A percentile compares a stretch with the other conserved stretches of the same genome.
Conservation (phyloP, 2,888 invertebrate species). For the Pseudococcus jackbeardsleyi region DNA sequence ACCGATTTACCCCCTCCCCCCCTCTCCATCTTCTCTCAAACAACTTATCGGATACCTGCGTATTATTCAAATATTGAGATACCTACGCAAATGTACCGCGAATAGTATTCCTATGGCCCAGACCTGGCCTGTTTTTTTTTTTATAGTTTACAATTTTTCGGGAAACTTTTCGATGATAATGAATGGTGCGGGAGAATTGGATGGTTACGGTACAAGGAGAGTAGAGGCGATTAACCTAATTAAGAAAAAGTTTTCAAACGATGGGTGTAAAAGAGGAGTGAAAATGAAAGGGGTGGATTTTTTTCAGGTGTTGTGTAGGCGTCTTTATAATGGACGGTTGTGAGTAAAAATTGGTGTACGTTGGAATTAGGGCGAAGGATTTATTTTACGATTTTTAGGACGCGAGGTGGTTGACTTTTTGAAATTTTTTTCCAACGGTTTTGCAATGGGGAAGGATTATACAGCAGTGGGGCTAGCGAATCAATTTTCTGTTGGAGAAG, state of each 20-base stretch:
- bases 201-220: neutral
- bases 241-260: neutral
- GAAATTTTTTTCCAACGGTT: no score
- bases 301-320: neutral
- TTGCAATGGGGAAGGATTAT: no score
- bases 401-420: no score
- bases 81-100: neutral
- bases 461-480: no score
- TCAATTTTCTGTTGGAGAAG: no score
- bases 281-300: neutral
- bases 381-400: no score
- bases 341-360: neutral
- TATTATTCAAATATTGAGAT: slow-evolving; percentile 39
- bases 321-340: neutral
- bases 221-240: neutral
- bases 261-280: neutral
- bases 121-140: neutral
- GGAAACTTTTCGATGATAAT: neutral
- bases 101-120: neutral
- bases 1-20: neutral
- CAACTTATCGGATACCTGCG: neutral
- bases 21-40: neutral
- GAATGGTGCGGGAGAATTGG: neutral
- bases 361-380: no score
- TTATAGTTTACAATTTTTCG: neutral